A percentile compares a stretch with the other conserved stretches of the same genome.
These are phyloP conservation scores for Troides helena DNA, from an alignment of 2,888 invertebrate genomes.

Conservation along the genomic window DNA sequence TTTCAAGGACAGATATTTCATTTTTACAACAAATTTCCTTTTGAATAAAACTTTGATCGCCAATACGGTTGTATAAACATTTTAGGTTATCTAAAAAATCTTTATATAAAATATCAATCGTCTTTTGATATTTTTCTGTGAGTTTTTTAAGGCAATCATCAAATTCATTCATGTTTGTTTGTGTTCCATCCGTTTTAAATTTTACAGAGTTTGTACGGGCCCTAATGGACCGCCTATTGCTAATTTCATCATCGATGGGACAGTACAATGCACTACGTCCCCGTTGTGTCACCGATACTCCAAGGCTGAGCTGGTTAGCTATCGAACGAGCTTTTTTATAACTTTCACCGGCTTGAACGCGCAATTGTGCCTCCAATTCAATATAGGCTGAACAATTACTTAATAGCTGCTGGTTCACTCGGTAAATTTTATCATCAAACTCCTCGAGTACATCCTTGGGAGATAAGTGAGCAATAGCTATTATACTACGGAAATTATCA, in stretches of 20 bases:
- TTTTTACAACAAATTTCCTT: slow-evolving; percentile 26
- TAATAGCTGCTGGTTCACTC: slow-evolving; percentile 64
- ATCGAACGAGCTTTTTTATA: slow-evolving; percentile 46
- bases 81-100: slow-evolving; percentile 42
- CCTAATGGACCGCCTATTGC: slow-evolving; percentile 38
- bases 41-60: slow-evolving; percentile 24
- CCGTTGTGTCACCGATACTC: slow-evolving; percentile 37
- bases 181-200: slow-evolving; percentile 14
- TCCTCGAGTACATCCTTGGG: slow-evolving; percentile 60
- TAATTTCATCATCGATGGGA: slow-evolving; percentile 34
- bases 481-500: slow-evolving; percentile 53
- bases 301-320: slow-evolving; percentile 56
- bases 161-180: slow-evolving; percentile 38
- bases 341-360: slow-evolving; percentile 49
- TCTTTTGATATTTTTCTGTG: slow-evolving; percentile 52
- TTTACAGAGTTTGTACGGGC: slow-evolving; percentile 30
- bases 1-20: slow-evolving; percentile 9
- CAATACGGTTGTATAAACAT: slow-evolving; percentile 36
- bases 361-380: slow-evolving; percentile 57
- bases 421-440: slow-evolving; percentile 62
- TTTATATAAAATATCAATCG: slow-evolving; percentile 46
- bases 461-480: slow-evolving; percentile 51
- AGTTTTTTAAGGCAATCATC: slow-evolving; percentile 47
- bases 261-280: slow-evolving; percentile 40
- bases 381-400: slow-evolving; percentile 60